Conservation (phyloP, 2,888 invertebrate species). For the Pherbina coryleti region DNA sequence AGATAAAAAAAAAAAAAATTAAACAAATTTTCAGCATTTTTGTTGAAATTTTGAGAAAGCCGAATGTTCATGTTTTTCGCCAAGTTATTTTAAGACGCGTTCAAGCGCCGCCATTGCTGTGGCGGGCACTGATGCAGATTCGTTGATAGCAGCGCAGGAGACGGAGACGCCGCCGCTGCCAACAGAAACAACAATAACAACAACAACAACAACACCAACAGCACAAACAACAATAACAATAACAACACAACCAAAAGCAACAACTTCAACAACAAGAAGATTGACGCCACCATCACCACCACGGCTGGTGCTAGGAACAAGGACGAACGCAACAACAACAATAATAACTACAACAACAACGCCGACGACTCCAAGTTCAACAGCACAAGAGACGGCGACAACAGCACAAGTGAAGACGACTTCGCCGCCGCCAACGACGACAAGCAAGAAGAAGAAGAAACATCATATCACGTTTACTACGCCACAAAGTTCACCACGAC, state of each 20-base stretch:
- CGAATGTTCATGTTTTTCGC: conserved; percentile 15
- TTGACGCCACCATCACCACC: background rate
- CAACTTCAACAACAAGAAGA: background rate
- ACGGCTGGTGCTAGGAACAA: background rate
- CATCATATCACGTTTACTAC: conserved; percentile 13
- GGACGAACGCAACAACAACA: background rate
- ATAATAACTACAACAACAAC: background rate
- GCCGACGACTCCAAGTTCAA: background rate
- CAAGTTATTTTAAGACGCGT: conserved; percentile 12
- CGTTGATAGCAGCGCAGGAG: conserved; percentile 7
- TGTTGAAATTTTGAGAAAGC: background rate
- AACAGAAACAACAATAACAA: background rate
- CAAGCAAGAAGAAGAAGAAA: background rate
- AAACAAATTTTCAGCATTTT: background rate
- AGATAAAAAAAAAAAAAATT: background rate
- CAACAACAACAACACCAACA: background rate
- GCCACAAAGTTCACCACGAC: conserved; percentile 14
- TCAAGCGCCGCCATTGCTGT: conserved; percentile 37
- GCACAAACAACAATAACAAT: background rate
- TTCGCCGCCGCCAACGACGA: background rate
- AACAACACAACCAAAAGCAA: background rate
- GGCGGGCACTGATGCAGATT: conserved; percentile 25
- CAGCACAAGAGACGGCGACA: background rate
- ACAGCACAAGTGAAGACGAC: background rate
- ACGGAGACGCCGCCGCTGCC: background rate